These are phyloP conservation scores for Poecile montanus DNA, from an alignment of 2,797 vertebrate species.

Conservation along the genomic window DNA sequence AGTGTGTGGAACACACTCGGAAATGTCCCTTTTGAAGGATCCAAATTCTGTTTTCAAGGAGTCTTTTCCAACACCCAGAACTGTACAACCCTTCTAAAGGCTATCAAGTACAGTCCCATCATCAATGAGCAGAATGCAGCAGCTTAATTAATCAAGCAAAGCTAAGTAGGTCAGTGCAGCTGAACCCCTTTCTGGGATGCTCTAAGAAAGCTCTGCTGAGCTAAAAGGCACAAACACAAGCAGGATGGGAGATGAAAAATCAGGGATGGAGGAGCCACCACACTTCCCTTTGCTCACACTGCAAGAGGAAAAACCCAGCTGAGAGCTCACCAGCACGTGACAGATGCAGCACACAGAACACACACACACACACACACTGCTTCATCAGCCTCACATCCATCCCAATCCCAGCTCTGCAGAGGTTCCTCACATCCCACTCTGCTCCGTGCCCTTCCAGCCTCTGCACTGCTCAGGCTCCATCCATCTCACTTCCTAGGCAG, in stretches of 20 bases:
- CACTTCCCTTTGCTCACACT: neutral
- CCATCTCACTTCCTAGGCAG: rapidly evolving
- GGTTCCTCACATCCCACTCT: rapidly evolving
- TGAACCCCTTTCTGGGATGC: neutral
- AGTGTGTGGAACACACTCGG: neutral
- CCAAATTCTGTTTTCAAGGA: neutral
- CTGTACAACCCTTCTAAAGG: neutral
- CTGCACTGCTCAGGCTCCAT: neutral
- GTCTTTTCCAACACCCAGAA: neutral
- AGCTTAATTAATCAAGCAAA: neutral
- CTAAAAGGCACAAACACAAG: neutral
- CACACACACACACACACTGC: neutral
- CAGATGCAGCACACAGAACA: neutral
- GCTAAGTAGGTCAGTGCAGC: neutral
- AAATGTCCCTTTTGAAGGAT: neutral
- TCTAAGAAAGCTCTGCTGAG: neutral
- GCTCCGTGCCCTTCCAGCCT: neutral
- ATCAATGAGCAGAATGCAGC: neutral
- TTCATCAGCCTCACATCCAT: neutral
- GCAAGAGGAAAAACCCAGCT: neutral
- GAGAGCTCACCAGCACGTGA: neutral
- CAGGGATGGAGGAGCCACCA: neutral
- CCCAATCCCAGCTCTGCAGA: neutral
- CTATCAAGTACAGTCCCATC: neutral
- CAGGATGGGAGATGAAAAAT: neutral